Evolutionary conservation across 2,797 vertebrate genomes (phyloP).

Genomic region (Benthosema pterotum): DNA sequence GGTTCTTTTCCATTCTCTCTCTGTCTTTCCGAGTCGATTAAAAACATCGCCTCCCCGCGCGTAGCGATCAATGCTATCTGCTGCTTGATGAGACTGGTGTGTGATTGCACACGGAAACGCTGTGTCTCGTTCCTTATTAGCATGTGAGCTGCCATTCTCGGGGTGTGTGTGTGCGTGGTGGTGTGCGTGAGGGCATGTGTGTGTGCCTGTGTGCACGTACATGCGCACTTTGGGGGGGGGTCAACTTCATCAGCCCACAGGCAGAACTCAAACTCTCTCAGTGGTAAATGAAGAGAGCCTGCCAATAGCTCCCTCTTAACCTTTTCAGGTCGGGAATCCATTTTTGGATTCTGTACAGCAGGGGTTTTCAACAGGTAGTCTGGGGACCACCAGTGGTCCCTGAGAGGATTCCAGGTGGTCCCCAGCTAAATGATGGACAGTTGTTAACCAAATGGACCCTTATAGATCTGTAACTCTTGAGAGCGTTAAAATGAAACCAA

Average conservation of each 20-base stretch:
- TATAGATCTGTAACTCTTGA: no score
- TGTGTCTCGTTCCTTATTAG: conserved; percentile 47
- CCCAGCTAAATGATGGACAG: no score
- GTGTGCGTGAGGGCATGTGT: no score
- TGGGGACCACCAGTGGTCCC: no score
- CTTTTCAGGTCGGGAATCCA: no score
- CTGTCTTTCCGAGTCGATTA: conserved; percentile 20
- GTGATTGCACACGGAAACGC: conserved; percentile 43
- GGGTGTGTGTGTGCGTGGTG: background rate
- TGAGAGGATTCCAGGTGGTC: no score
- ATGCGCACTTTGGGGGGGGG: conserved; percentile 10
- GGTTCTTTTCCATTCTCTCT: conserved; percentile 12
- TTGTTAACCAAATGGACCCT: no score
- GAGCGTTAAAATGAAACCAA: no score
- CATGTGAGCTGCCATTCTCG: conserved; percentile 30
- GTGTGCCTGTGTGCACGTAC: no score
- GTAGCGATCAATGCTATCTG: conserved; percentile 58
- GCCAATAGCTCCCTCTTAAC: conserved; percentile 37
- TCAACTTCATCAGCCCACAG: conserved; percentile 42
- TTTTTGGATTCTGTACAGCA: no score
- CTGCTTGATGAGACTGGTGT: conserved; percentile 30
- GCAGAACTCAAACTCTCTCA: conserved; percentile 23
- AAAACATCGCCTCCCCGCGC: conserved; percentile 39
- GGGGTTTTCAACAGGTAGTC: no score
- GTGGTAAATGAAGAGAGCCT: conserved; percentile 28